Conservation (phyloP, 2,888 invertebrate genomes). For the Altica lythri region DNA sequence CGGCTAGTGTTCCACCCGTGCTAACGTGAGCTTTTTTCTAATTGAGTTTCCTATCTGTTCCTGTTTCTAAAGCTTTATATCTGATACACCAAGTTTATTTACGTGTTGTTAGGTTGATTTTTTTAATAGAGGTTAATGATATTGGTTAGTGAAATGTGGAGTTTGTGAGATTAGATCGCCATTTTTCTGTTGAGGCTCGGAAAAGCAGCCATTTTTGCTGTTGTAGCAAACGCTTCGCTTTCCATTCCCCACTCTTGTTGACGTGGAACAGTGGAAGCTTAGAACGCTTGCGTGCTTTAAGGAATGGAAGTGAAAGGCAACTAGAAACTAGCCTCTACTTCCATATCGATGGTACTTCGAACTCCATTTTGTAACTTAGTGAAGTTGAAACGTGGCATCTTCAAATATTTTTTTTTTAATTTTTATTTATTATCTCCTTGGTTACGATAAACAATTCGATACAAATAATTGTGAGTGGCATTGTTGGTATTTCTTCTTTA, state of each 20-base stretch:
- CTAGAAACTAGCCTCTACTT: neutral
- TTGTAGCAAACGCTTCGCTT: slow-evolving; percentile 51
- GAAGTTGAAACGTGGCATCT: neutral
- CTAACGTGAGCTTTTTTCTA: too few relatives aligned
- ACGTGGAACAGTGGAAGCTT: slow-evolving; percentile 42
- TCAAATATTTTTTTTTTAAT: neutral
- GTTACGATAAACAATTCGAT: neutral
- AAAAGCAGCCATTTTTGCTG: slow-evolving; percentile 58
- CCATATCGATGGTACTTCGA: slow-evolving; percentile 26
- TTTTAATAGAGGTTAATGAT: too few relatives aligned
- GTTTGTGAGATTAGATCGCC: too few relatives aligned
- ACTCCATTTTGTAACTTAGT: slow-evolving; percentile 11
- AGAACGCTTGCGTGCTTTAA: slow-evolving; percentile 44
- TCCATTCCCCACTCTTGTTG: slow-evolving; percentile 48
- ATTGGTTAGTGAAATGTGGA: too few relatives aligned
- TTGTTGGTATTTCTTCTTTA: too few relatives aligned
- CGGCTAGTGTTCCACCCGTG: slow-evolving; percentile 38
- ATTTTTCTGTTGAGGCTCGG: slow-evolving; percentile 54
- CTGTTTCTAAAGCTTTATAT: too few relatives aligned
- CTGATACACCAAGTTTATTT: too few relatives aligned
- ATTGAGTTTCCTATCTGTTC: too few relatives aligned
- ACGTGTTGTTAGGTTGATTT: too few relatives aligned
- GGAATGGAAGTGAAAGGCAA: slow-evolving; percentile 11
- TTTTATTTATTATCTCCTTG: neutral
- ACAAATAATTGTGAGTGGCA: too few relatives aligned